Percentiles rank a stretch among this genome's conserved stretches.
phyloP scores from a whole-genome alignment of 2,888 invertebrate genomes.

The Dascillus cervinus region DNA sequence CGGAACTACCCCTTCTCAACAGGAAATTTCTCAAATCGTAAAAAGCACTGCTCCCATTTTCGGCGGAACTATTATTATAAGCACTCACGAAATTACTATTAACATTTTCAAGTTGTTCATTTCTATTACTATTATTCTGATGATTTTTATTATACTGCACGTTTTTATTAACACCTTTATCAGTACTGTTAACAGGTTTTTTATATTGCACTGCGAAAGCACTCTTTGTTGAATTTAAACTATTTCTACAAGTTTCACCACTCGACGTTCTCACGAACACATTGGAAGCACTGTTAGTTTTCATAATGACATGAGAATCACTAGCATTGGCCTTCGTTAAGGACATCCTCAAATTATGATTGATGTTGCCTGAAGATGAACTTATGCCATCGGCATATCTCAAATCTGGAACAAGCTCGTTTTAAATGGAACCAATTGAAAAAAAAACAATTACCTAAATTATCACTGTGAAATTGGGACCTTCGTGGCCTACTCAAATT shows the following conservation, averaged over 20 bases:
- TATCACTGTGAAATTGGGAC: conserved; percentile 20
- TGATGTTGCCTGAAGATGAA: no score
- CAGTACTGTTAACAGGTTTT: conserved; percentile 11
- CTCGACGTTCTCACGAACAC: conserved; percentile 30
- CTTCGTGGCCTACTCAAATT: conserved; percentile 47
- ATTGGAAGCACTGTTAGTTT: conserved; percentile 41
- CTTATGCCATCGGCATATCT: no score
- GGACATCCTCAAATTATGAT: no score
- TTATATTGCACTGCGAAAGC: conserved; percentile 28
- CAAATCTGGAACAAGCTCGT: no score
- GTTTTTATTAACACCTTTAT: conserved; percentile 4
- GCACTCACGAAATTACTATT: conserved; percentile 13
- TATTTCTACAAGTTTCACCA: conserved; percentile 15
- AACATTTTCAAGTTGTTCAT: conserved; percentile 18
- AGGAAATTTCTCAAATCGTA: no score
- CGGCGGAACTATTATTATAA: conserved; percentile 16
- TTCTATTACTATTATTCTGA: no score
- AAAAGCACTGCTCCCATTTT: conserved; percentile 16
- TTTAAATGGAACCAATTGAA: no score
- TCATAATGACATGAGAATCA: conserved; percentile 28
- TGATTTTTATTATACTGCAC: no score
- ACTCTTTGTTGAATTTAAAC: conserved; percentile 27
- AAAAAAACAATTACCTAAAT: conserved; percentile 13
- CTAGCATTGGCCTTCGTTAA: conserved; percentile 9
- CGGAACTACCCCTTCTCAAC: conserved; percentile 34